A percentile compares a stretch with the other conserved stretches of the same genome.
Conservation (phyloP, 1,140 invertebrate genomes). For the Sycophila sp. region DNA sequence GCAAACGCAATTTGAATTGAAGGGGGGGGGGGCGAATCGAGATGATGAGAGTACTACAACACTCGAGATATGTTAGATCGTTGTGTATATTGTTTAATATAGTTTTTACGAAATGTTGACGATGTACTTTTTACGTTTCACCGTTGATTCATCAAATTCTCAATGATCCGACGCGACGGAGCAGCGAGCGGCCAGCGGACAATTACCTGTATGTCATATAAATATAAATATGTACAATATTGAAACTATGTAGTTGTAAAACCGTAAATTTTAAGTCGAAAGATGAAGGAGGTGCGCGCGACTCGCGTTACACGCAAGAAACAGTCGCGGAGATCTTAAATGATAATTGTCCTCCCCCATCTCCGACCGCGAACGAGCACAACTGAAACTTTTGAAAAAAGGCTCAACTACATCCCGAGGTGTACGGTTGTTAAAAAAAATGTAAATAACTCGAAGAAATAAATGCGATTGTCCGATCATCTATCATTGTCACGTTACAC, state of each 20-base stretch:
- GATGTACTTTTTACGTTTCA: conserved; percentile 48
- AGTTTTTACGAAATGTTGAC: conserved; percentile 60
- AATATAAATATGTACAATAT: conserved; percentile 33
- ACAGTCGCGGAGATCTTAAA: too few species aligned
- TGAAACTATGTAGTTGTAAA: conserved; percentile 9
- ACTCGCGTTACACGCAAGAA: neutral
- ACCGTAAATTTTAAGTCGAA: neutral
- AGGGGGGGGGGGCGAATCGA: neutral
- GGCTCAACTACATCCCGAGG: too few species aligned
- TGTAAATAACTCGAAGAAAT: conserved; percentile 19
- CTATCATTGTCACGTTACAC: conserved; percentile 42
- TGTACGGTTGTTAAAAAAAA: conserved; percentile 26
- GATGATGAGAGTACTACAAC: neutral
- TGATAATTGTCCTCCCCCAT: too few species aligned
- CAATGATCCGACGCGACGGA: conserved; percentile 17
- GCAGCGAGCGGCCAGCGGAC: too few species aligned
- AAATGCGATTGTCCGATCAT: conserved; percentile 37
- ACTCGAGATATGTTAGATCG: conserved; percentile 60
- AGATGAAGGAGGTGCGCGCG: conserved; percentile 9
- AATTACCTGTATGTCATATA: conserved; percentile 25
- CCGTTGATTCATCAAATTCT: conserved; percentile 50
- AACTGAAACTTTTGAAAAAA: neutral
- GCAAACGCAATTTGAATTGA: conserved; percentile 51
- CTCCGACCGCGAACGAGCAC: neutral
- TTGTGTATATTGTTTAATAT: conserved; percentile 64